These are phyloP conservation scores for Centropristis striata DNA, from an alignment of 2,113 vertebrate genomes.

Conservation along the genomic window DNA sequence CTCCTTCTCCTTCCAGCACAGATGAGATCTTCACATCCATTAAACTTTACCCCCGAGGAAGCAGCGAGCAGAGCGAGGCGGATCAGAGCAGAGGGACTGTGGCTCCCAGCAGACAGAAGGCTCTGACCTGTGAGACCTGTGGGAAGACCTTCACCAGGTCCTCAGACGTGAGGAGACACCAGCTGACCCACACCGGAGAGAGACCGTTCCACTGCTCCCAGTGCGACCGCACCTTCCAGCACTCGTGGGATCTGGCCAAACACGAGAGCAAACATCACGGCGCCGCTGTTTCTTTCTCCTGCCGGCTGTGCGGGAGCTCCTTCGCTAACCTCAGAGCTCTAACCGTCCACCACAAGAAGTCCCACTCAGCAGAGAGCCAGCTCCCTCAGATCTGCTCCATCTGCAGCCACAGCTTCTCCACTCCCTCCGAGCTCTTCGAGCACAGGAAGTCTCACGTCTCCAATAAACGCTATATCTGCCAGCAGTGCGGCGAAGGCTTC, in stretches of 20 bases:
- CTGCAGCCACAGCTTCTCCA: slow-evolving; percentile 76
- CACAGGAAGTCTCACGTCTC: slow-evolving; percentile 77
- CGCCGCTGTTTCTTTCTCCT: slow-evolving; percentile 75
- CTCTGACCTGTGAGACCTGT: slow-evolving; percentile 82
- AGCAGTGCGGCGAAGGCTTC: slow-evolving; percentile 80
- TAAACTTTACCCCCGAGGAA: slow-evolving; percentile 68
- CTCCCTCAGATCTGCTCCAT: slow-evolving; percentile 86
- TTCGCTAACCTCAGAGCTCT: slow-evolving; percentile 78
- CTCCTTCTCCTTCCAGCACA: slow-evolving; percentile 62
- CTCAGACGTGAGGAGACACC: slow-evolving; percentile 90
- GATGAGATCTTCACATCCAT: slow-evolving; percentile 82
- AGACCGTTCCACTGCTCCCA: slow-evolving; percentile 80
- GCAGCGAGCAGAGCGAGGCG: neutral
- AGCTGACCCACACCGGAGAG: slow-evolving; percentile 86
- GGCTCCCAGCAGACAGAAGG: slow-evolving; percentile 26
- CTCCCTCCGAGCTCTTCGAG: slow-evolving; percentile 58
- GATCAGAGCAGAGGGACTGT: neutral
- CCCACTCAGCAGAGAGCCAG: slow-evolving; percentile 62
- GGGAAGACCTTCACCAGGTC: slow-evolving; percentile 88
- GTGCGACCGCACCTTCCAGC: slow-evolving; percentile 86
- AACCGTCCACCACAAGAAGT: slow-evolving; percentile 78
- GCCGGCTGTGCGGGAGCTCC: slow-evolving; percentile 67
- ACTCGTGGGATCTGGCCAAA: slow-evolving; percentile 85
- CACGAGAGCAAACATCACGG: slow-evolving; percentile 82
- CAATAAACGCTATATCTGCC: slow-evolving; percentile 72